These are phyloP conservation scores for Drosophila tani DNA, from an alignment of 1,140 invertebrate genomes.

Conservation along the genomic window DNA sequence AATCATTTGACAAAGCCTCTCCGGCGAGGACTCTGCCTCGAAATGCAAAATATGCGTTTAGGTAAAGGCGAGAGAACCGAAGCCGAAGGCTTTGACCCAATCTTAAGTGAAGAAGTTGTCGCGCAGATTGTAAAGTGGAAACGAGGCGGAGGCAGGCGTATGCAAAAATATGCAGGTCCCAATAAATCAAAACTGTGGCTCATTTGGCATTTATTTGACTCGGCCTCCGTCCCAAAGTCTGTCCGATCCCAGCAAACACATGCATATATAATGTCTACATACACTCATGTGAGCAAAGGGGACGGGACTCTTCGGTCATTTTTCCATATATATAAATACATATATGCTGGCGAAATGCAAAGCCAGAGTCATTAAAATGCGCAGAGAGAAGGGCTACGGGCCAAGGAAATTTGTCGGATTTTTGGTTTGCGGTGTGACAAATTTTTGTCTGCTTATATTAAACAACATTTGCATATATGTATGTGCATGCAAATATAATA, in stretches of 20 bases:
- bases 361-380: slow-evolving; percentile 48
- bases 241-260: slow-evolving; percentile 3
- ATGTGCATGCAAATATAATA: slow-evolving; percentile 9
- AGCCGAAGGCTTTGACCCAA: slow-evolving; percentile 44
- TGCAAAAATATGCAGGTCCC: slow-evolving; percentile 50
- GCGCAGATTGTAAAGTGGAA: slow-evolving; percentile 15
- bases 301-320: neutral
- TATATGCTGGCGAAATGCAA: slow-evolving; percentile 15
- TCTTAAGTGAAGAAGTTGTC: slow-evolving; percentile 23
- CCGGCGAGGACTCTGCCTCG: slow-evolving; percentile 32
- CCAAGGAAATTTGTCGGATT: slow-evolving; percentile 36
- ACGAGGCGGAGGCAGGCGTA: neutral
- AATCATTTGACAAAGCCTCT: slow-evolving; percentile 76
- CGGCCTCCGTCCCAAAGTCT: slow-evolving; percentile 6
- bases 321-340: neutral
- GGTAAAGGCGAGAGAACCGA: slow-evolving; percentile 26
- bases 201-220: slow-evolving; percentile 51
- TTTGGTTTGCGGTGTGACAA: slow-evolving; percentile 45
- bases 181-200: slow-evolving; percentile 58
- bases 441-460: slow-evolving; percentile 28
- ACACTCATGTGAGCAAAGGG: slow-evolving; percentile 2
- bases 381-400: slow-evolving; percentile 4
- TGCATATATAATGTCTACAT: slow-evolving; percentile 13
- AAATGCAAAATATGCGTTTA: slow-evolving; percentile 80
- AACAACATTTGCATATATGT: slow-evolving; percentile 28